phyloP scores from a whole-genome alignment of 2,113 vertebrate genomes.

The Cyrtonyx montezumae region DNA sequence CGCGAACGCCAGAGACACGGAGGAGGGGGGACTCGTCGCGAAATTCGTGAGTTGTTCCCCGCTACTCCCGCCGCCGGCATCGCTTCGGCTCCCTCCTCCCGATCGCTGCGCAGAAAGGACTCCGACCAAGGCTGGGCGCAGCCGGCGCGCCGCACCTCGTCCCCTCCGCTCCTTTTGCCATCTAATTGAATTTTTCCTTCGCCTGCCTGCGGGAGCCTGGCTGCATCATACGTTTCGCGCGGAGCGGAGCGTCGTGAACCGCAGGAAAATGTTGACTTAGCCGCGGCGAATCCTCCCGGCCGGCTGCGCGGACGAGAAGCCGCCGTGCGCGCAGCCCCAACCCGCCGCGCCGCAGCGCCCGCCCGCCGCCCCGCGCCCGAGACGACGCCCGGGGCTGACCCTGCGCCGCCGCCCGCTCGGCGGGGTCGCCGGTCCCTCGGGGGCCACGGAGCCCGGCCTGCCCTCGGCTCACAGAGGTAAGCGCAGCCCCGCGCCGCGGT shows the following conservation, averaged over 20 bases:
- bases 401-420: too few species aligned
- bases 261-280: slow-evolving; percentile 87
- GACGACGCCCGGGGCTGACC: slow-evolving; percentile 5
- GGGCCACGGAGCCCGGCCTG: neutral
- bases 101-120: slow-evolving; percentile 6
- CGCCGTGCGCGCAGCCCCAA: slow-evolving; percentile 4
- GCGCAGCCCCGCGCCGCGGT: neutral
- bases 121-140: neutral
- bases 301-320: slow-evolving; percentile 67
- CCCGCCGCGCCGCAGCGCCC: neutral
- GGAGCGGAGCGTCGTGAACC: slow-evolving; percentile 78
- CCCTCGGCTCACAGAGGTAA: slow-evolving; percentile 44
- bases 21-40: slow-evolving; percentile 16
- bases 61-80: slow-evolving; percentile 35
- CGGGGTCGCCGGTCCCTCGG: too few species aligned
- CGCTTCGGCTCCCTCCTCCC: neutral
- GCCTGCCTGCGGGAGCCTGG: slow-evolving; percentile 22
- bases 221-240: slow-evolving; percentile 55
- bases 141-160: neutral
- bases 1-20: slow-evolving; percentile 32
- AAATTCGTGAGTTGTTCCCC: slow-evolving; percentile 44
- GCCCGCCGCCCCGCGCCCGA: neutral
- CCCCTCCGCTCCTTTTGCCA: neutral
- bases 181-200: neutral
- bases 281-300: slow-evolving; percentile 70